These are phyloP conservation scores for Pimephales promelas DNA, from an alignment of 2,113 vertebrate species.

Conservation along the genomic window DNA sequence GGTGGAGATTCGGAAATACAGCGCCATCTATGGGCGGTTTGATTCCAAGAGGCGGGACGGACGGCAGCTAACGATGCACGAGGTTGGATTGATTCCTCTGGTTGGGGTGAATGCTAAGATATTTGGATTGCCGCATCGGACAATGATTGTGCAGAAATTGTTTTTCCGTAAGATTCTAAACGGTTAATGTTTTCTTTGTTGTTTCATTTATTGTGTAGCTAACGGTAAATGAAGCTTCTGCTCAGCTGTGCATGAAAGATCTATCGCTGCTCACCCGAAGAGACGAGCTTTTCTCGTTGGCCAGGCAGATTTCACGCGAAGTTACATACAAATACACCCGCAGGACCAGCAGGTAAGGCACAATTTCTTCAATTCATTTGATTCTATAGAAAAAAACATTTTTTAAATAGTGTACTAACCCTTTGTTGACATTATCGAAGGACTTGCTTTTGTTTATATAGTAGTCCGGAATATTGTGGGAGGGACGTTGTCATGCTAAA, in stretches of 20 bases:
- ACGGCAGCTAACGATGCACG: conserved; percentile 93
- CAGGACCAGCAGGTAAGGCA: conserved; percentile 90
- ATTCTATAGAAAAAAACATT: background rate
- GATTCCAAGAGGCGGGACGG: conserved; percentile 96
- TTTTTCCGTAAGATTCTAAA: background rate
- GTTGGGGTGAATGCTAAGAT: background rate
- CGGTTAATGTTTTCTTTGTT: background rate
- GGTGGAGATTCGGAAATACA: conserved; percentile 95
- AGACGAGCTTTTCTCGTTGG: conserved; percentile 92
- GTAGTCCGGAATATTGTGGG: background rate
- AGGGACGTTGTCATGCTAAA: background rate
- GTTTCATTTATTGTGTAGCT: conserved; percentile 73
- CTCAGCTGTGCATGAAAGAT: conserved; percentile 93
- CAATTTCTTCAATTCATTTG: background rate
- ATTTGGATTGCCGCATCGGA: background rate
- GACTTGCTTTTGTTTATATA: background rate
- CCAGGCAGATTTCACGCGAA: conserved; percentile 93
- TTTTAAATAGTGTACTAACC: background rate
- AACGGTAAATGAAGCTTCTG: conserved; percentile 95
- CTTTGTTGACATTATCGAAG: background rate
- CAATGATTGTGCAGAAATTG: background rate
- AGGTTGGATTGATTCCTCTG: conserved; percentile 74
- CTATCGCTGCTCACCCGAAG: conserved; percentile 88
- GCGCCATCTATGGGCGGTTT: conserved; percentile 96
- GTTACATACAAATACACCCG: conserved; percentile 97